phyloP scores from a whole-genome alignment of 1,140 invertebrate genomes.

The Dendrolimus kikuchii region DNA sequence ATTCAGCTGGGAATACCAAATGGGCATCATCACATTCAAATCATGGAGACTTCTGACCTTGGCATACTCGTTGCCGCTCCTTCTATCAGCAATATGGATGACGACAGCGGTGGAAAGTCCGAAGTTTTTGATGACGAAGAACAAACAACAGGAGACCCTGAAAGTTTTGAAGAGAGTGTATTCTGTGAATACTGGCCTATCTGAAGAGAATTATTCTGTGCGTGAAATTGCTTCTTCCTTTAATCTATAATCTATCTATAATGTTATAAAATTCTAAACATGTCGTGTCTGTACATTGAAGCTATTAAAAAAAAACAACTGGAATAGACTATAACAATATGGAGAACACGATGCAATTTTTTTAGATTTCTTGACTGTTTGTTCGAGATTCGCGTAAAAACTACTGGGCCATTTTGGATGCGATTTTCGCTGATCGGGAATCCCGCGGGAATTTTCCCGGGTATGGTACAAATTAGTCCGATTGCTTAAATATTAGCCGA shows the following conservation, averaged over 20 bases:
- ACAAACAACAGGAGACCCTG: constrained; percentile 73
- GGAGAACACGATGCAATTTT: no score
- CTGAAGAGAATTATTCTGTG: constrained; percentile 76
- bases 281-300: no score
- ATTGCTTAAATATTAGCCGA: no score
- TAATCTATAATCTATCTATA: no score
- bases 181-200: constrained; percentile 73
- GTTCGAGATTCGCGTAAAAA: no score
- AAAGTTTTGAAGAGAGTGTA: constrained; percentile 74
- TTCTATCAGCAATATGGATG: constrained; percentile 70
- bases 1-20: constrained; percentile 22
- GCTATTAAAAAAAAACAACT: not conserved
- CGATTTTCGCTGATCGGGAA: no score
- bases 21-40: constrained; percentile 46
- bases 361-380: no score
- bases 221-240: constrained; percentile 19
- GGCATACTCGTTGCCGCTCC: constrained; percentile 72
- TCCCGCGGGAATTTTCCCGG: no score
- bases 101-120: constrained; percentile 75
- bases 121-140: constrained; percentile 79
- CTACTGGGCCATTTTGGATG: no score
- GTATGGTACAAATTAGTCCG: no score
- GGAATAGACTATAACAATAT: not conserved
- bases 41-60: constrained; percentile 79
- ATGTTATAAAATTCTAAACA: no score